phyloP scores from a whole-genome alignment of 1,140 invertebrate genomes.

The Trissolcus basalis region DNA sequence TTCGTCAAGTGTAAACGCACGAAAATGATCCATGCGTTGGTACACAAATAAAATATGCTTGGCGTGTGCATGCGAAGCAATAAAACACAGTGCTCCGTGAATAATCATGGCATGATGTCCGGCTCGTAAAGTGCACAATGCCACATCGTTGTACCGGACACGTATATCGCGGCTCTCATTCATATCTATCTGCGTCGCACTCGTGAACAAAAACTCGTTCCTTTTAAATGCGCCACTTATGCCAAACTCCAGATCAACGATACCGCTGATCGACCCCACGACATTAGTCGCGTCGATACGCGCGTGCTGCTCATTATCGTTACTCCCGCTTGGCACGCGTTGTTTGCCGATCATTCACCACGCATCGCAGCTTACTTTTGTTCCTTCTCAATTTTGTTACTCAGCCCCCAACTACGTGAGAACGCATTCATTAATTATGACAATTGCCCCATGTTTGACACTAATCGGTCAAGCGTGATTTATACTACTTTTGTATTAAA shows the following conservation, averaged over 20 bases:
- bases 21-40: constrained; percentile 42
- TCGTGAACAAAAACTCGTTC: constrained; percentile 42
- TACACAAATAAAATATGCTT: constrained; percentile 57
- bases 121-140: constrained; percentile 73
- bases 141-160: constrained; percentile 57
- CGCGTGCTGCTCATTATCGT: constrained; percentile 65
- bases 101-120: constrained; percentile 73
- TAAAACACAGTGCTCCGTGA: constrained; percentile 75
- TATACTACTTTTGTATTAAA: constrained; percentile 28
- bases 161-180: constrained; percentile 52
- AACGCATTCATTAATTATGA: constrained; percentile 52
- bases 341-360: constrained; percentile 61
- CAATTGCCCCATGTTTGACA: constrained; percentile 32
- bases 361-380: constrained; percentile 51
- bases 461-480: constrained; percentile 47
- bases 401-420: constrained; percentile 38
- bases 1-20: constrained; percentile 44
- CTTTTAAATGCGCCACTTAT: constrained; percentile 44
- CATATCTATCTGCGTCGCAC: constrained; percentile 49
- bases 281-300: constrained; percentile 50
- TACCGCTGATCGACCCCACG: constrained; percentile 53
- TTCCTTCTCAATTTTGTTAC: constrained; percentile 35
- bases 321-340: constrained; percentile 60
- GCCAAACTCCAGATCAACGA: constrained; percentile 50
- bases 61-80: constrained; percentile 50